A percentile compares a stretch with the other conserved stretches of the same genome.
These are phyloP conservation scores for Camponotus pennsylvanicus DNA, from an alignment of 1,140 invertebrate genomes.

Conservation along the genomic window DNA sequence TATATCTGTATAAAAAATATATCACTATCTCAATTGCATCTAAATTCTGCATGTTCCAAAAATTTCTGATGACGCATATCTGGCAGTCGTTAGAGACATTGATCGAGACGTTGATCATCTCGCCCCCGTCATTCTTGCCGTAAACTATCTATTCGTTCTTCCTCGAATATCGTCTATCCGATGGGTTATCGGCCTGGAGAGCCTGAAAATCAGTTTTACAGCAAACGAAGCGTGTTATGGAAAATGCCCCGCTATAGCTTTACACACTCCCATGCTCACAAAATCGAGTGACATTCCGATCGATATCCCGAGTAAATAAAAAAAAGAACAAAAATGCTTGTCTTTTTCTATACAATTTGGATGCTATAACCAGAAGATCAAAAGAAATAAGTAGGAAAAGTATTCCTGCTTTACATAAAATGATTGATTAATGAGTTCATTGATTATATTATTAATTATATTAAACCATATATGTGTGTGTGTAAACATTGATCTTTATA, in stretches of 20 bases:
- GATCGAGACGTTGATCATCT: constrained; percentile 23
- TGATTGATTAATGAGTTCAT: neutral
- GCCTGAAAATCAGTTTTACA: constrained; percentile 49
- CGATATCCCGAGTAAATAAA: constrained; percentile 47
- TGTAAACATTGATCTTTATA: neutral
- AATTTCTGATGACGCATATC: constrained; percentile 36
- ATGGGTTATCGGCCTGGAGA: constrained; percentile 54
- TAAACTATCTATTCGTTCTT: constrained; percentile 18
- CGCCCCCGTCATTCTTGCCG: constrained; percentile 10
- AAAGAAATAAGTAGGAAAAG: neutral
- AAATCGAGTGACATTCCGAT: constrained; percentile 56
- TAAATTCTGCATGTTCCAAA: neutral
- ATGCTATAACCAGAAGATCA: neutral
- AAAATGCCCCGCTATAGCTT: constrained; percentile 36
- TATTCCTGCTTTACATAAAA: neutral
- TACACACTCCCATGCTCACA: constrained; percentile 49
- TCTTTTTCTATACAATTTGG: constrained; percentile 29
- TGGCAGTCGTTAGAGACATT: constrained; percentile 23
- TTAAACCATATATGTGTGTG: neutral
- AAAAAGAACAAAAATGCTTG: constrained; percentile 23
- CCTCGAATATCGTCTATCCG: neutral
- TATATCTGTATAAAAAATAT: neutral
- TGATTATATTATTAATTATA: neutral
- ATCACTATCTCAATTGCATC: neutral
- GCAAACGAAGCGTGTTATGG: constrained; percentile 49